A percentile compares a stretch with the other conserved stretches of the same genome.
Conservation (phyloP, 1,140 invertebrate species). For the Lepidurus couesii region DNA sequence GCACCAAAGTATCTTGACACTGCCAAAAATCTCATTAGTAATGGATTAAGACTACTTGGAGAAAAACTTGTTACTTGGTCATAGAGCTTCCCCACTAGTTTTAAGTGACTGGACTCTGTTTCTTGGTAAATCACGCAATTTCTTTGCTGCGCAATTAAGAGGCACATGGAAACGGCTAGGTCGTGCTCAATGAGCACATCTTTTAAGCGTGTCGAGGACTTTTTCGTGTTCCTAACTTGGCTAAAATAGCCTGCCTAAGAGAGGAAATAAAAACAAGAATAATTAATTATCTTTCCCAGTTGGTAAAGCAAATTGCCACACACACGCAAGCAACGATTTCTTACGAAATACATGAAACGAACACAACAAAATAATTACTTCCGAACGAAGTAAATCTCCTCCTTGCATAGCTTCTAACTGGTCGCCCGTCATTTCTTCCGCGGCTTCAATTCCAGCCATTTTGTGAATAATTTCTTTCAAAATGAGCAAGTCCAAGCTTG, state of each 20-base stretch:
- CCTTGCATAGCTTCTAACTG: constrained; percentile 94
- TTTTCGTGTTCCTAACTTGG: constrained; percentile 92
- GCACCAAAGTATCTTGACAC: constrained; percentile 96
- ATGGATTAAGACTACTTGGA: neutral
- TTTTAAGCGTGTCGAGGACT: constrained; percentile 90
- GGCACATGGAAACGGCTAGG: constrained; percentile 84
- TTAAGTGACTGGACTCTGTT: constrained; percentile 81
- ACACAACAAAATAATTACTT: constrained; percentile 54
- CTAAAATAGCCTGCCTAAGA: constrained; percentile 86
- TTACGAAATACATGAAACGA: constrained; percentile 29
- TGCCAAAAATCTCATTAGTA: constrained; percentile 47
- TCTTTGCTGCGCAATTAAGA: constrained; percentile 94
- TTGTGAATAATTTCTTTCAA: constrained; percentile 98
- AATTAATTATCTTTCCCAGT: too few relatives aligned
- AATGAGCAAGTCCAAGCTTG: constrained; percentile 75
- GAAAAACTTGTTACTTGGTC: constrained; percentile 45
- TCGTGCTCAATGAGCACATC: constrained; percentile 88
- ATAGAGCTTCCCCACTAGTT: constrained; percentile 66
- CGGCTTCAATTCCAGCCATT: constrained; percentile 97
- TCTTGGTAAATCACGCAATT: constrained; percentile 86
- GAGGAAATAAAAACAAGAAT: constrained; percentile 37
- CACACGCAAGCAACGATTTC: neutral
- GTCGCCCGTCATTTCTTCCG: constrained; percentile 92
- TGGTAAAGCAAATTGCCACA: neutral
- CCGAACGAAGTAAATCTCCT: constrained; percentile 87